These are phyloP conservation scores for Manduca sexta DNA, from an alignment of 1,140 invertebrate species.

Conservation along the genomic window DNA sequence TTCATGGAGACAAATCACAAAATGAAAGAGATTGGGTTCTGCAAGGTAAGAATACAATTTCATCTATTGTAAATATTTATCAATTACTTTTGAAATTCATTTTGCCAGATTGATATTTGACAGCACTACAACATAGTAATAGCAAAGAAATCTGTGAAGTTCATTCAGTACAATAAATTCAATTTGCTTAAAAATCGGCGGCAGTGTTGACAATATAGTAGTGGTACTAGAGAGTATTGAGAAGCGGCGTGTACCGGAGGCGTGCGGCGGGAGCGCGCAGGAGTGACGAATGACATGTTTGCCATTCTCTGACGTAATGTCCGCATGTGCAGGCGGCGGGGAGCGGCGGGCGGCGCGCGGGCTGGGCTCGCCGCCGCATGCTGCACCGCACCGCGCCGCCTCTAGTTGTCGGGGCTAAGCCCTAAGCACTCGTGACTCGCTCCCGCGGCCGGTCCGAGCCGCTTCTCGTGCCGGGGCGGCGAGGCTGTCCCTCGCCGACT, in stretches of 20 bases:
- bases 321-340: conserved; percentile 65
- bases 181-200: background rate
- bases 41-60: conserved; percentile 77
- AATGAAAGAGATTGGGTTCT: conserved; percentile 87
- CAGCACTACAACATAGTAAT: background rate
- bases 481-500: conserved; percentile 17
- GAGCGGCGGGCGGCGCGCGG: conserved; percentile 50
- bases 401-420: conserved; percentile 52
- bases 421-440: conserved; percentile 46
- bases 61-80: background rate
- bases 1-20: conserved; percentile 94
- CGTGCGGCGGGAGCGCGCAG: conserved; percentile 10
- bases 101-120: conserved; percentile 1
- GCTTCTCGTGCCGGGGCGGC: conserved; percentile 44
- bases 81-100: too few species aligned
- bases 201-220: conserved; percentile 7
- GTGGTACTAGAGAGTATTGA: conserved; percentile 21
- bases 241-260: conserved; percentile 44
- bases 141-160: background rate
- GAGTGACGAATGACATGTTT: conserved; percentile 1
- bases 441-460: conserved; percentile 58
- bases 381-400: conserved; percentile 37
- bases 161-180: background rate
- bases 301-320: conserved; percentile 39
- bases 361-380: conserved; percentile 18